These are phyloP conservation scores for Thunnus albacares DNA, from an alignment of 2,797 vertebrate genomes.

Conservation along the genomic window DNA sequence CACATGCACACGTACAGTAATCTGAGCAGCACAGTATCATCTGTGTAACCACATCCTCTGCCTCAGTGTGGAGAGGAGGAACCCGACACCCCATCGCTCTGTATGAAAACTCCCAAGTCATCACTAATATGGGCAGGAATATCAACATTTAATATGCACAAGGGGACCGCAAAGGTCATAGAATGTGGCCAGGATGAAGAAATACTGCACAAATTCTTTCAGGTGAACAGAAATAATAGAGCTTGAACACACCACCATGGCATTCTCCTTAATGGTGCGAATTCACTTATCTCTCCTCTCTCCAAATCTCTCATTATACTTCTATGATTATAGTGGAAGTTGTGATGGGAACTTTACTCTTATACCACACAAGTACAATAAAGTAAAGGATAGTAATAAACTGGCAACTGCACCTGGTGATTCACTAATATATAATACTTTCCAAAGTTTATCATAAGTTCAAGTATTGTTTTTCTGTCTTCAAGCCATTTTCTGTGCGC, in stretches of 20 bases:
- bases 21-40: constrained; percentile 66
- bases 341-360: neutral
- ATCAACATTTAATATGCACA: constrained; percentile 79
- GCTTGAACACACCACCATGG: neutral
- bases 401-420: neutral
- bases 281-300: neutral
- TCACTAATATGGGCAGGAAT: constrained; percentile 76
- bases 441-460: neutral
- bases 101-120: constrained; percentile 74
- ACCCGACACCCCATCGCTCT: constrained; percentile 63
- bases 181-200: constrained; percentile 25
- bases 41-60: constrained; percentile 75
- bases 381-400: neutral
- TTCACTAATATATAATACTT: neutral
- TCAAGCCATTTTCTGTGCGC: neutral
- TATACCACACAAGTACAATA: neutral
- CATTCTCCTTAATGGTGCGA: constrained; percentile 4
- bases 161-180: constrained; percentile 72
- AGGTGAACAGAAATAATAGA: constrained; percentile 20
- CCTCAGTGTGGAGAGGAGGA: constrained; percentile 64
- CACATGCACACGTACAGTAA: constrained; percentile 62
- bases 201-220: constrained; percentile 29
- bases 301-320: neutral
- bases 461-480: neutral
- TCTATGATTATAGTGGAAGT: neutral